A percentile compares a stretch with the other conserved stretches of the same genome.
These are phyloP conservation scores for Oncorhynchus mykiss DNA, from an alignment of 2,113 vertebrate genomes.

Conservation along the genomic window DNA sequence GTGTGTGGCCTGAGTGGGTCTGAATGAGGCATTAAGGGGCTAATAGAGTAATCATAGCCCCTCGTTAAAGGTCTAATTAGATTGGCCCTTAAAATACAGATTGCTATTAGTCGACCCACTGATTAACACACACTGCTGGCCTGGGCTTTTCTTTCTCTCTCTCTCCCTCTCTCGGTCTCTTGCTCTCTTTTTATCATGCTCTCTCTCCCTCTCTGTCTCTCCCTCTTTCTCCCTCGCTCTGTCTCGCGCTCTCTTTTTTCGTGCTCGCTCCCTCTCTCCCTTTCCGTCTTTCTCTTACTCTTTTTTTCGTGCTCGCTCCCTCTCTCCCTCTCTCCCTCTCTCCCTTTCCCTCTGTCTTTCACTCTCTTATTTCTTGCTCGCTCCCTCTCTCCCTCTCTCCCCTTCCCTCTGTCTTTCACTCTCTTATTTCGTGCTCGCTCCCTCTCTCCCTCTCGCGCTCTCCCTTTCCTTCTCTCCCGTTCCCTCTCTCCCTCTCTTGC, in stretches of 20 bases:
- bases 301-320: conserved; percentile 23
- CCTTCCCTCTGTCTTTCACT: background rate
- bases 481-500: background rate
- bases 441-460: conserved; percentile 49
- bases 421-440: background rate
- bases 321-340: conserved; percentile 43
- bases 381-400: conserved; percentile 17
- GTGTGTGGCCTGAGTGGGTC: background rate
- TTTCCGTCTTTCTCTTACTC: conserved; percentile 5
- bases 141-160: conserved; percentile 43
- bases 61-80: conserved; percentile 61
- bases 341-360: conserved; percentile 9
- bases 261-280: conserved; percentile 28
- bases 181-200: conserved; percentile 59
- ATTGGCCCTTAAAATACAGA: conserved; percentile 59
- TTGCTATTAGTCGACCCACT: conserved; percentile 55
- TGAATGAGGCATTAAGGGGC: conserved; percentile 29
- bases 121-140: conserved; percentile 55
- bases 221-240: background rate
- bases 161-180: conserved; percentile 23
- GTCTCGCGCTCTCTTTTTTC: conserved; percentile 38
- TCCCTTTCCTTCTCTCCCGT: conserved; percentile 13
- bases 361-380: no score
- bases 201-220: conserved; percentile 7
- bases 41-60: conserved; percentile 54